Conservation (phyloP, 2,888 invertebrate species). For the Ectobius pallidus region DNA sequence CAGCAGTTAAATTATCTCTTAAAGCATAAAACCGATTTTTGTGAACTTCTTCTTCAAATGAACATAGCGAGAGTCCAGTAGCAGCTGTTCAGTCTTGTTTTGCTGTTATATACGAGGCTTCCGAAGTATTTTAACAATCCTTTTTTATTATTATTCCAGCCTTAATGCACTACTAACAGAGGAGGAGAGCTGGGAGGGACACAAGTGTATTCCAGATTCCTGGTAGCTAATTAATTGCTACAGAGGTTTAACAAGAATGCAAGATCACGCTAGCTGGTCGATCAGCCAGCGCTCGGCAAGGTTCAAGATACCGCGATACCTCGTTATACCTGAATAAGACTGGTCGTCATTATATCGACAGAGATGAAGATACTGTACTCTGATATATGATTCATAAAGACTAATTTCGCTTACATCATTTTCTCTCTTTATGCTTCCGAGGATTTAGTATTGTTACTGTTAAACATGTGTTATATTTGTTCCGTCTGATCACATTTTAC, state of each 20-base stretch:
- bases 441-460: too few species aligned
- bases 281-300: too few species aligned
- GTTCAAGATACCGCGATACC: too few species aligned
- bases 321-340: too few species aligned
- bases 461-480: too few species aligned
- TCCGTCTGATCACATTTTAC: too few species aligned
- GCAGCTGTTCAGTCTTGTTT: constrained; percentile 2
- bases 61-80: too few species aligned
- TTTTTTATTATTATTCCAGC: background rate
- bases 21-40: background rate
- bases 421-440: too few species aligned
- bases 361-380: too few species aligned
- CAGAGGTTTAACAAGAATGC: constrained; percentile 1
- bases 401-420: too few species aligned
- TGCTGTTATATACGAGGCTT: constrained; percentile 5
- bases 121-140: constrained; percentile 7
- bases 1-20: background rate
- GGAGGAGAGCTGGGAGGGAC: background rate
- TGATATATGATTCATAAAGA: too few species aligned
- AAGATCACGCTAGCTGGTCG: background rate
- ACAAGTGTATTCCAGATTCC: background rate
- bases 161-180: background rate
- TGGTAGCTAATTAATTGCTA: background rate
- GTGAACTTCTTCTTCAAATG: background rate
- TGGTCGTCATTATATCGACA: too few species aligned